Percentiles rank a stretch among this genome's conserved stretches.
Conservation (phyloP, 2,113 vertebrate genomes). For the Diglossa brunneiventris region DNA sequence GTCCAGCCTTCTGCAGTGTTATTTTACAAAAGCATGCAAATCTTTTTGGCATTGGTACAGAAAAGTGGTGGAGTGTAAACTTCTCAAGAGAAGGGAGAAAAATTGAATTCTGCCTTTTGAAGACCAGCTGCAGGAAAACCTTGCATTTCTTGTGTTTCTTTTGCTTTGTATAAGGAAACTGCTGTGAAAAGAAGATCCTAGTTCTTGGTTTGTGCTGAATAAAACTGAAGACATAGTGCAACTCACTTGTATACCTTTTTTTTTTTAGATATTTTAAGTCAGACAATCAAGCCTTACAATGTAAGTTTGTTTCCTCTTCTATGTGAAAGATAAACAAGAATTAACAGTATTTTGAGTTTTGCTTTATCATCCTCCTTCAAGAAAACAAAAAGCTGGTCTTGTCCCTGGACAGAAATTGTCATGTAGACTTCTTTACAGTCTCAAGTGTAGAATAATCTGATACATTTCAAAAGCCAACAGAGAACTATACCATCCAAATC, state of each 20-base stretch:
- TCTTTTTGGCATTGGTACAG: not conserved
- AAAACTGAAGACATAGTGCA: not conserved
- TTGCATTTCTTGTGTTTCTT: not conserved
- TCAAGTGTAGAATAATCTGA: not conserved
- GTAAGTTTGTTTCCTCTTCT: constrained; percentile 79
- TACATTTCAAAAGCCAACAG: not conserved
- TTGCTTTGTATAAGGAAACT: not conserved
- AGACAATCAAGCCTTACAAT: constrained; percentile 90
- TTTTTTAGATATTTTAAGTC: constrained; percentile 87
- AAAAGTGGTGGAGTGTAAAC: not conserved
- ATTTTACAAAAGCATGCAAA: not conserved
- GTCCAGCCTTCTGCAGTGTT: not conserved
- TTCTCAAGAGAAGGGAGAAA: not conserved
- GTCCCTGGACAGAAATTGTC: not conserved
- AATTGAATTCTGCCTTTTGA: not conserved
- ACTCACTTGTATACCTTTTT: not conserved
- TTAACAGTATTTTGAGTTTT: not conserved
- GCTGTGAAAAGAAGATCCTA: not conserved
- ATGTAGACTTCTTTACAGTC: not conserved
- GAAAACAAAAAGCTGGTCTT: not conserved
- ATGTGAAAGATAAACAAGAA: not conserved
- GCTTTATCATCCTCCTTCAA: not conserved
- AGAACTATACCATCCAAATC: not conserved
- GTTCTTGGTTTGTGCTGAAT: not conserved
- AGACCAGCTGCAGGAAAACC: not conserved